Base-by-base conservation (phyloP, 2,888 invertebrate species). In the Cyrtodaria siliqua region DNA sequence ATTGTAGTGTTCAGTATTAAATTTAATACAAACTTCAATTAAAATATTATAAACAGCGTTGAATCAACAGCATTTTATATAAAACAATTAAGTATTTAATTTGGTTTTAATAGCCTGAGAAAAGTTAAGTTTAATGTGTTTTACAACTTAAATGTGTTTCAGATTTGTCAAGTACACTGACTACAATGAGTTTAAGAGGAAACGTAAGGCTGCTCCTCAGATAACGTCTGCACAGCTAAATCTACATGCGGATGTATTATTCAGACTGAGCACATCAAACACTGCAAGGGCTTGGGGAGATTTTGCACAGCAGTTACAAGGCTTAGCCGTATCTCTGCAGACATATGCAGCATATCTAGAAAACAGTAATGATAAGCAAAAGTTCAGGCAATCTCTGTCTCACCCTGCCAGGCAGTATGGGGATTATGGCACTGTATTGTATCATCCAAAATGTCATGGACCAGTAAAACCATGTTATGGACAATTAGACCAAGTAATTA, bases 331-430 rank as follows among this genome's bases (percentile, higher is more conserved):
- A 23, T 61, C 49, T 23, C 8, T 67, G n/a, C 38, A 63, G 18
- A 29, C 67, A 0, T 74, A 74, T 44, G 62, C 74, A 42, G 12
- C 29, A 26, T 73, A 67, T 47, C 33, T 74, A 42, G 63, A 68
- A 14, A 52, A 16, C 1, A 40, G 18, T 18, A 68, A 74, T 63
- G 49, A 68, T 8, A 18, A 63, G 18, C 74, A 68, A 27, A 55
- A 69, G 26, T 49, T 38, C 38, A 40, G 69, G 33, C 74, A 69
- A 18, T 49, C 53, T 4, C 26, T 52, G 57, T n/a, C 47, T 20
- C 44, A 59, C 1, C 74, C 63, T 42, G 69, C 38, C 6, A n/a
- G 69, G 18, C 50, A 44, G 23, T 16, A 56, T 23, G 60, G 52
- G 42, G 44, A 52, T 14, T 47, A 66, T 52, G 40, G 20, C 4